A percentile compares a stretch with the other conserved stretches of the same genome.
Evolutionary conservation across 1,140 invertebrate species (phyloP).

Genomic region (Ctenoplectra terminalis): DNA sequence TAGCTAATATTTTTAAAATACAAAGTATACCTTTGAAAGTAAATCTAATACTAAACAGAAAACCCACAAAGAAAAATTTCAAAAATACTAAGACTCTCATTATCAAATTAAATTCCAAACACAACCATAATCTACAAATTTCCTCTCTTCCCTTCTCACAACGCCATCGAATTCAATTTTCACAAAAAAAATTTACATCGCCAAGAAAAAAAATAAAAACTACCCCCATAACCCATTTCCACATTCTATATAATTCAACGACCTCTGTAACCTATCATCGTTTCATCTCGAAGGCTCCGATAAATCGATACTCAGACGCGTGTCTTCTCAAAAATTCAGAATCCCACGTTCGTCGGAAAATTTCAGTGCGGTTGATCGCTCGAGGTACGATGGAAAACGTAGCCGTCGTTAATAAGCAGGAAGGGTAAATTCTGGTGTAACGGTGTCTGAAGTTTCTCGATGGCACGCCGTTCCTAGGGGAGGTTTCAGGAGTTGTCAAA

Average conservation of each 20-base stretch:
- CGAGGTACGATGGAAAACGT: background rate
- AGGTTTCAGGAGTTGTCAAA: constrained; percentile 48
- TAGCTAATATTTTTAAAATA: too few species aligned
- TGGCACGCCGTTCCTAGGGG: constrained; percentile 21
- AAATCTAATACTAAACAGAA: too few species aligned
- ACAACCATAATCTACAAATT: too few species aligned
- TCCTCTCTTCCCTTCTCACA: too few species aligned
- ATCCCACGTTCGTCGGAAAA: background rate
- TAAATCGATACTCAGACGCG: background rate
- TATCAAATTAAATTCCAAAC: too few species aligned
- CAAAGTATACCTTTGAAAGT: too few species aligned
- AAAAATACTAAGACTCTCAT: too few species aligned
- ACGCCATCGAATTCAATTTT: too few species aligned
- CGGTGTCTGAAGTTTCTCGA: constrained; percentile 27
- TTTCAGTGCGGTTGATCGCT: background rate
- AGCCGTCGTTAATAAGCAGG: constrained; percentile 52
- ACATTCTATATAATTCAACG: background rate
- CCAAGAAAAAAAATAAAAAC: background rate
- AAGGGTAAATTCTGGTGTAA: background rate
- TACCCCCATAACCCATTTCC: background rate
- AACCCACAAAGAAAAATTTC: too few species aligned
- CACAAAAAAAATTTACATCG: too few species aligned
- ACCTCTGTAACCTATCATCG: background rate
- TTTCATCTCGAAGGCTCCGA: too few species aligned
- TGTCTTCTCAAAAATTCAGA: background rate